Evolutionary conservation across 2,113 vertebrate genomes (phyloP), one percentile per base, ranked within the genome.

Genomic region (Bubo scandiacus): DNA sequence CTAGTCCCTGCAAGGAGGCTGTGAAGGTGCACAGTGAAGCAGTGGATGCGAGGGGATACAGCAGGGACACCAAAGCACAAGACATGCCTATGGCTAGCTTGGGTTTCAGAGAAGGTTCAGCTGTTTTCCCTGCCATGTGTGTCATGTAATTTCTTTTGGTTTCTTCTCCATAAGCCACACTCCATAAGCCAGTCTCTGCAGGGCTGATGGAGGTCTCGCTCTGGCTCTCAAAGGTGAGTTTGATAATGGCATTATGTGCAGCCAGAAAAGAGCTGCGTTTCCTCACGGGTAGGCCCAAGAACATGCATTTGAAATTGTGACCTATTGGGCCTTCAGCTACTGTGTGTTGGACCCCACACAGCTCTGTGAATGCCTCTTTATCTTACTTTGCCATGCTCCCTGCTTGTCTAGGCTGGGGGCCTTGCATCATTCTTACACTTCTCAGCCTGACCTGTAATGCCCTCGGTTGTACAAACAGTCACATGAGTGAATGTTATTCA

Each of bases 351-450:
- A 92, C 88, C 94, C 80, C 96, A 88, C 75, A 74, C 88, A 93
- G 82, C 67, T 75, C 68, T 10, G 47, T 95, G 93, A 97, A 97
- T 94, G 94, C 77, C 84, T 89, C 91, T 96, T 94, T 95, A 83
- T 95, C 88, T 80, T 18, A 19, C 84, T 32, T 23, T 7, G 36
- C 96, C 81, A 4, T 86, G 92, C 40, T 72, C 68, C 68, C 82
- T 67, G 74, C 92, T 61, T 75, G 74, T 57, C 66, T 15, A 15
- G 84, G 84, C 91, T 95, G 91, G 81, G 86, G 90, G 58, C 90
- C 90, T 93, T 92, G 92, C 85, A 83, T 92, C 87, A 73, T 90
- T 93, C 96, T 90, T 49, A 58, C 90, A 86, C 93, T 82, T 74
- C 93, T 30, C 79, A 86, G 90, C 20, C 81, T 96, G 95, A 78